Percentiles rank a stretch among this genome's conserved stretches.
Conservation (phyloP, 2,113 vertebrate genomes). For the Cariama cristata region DNA sequence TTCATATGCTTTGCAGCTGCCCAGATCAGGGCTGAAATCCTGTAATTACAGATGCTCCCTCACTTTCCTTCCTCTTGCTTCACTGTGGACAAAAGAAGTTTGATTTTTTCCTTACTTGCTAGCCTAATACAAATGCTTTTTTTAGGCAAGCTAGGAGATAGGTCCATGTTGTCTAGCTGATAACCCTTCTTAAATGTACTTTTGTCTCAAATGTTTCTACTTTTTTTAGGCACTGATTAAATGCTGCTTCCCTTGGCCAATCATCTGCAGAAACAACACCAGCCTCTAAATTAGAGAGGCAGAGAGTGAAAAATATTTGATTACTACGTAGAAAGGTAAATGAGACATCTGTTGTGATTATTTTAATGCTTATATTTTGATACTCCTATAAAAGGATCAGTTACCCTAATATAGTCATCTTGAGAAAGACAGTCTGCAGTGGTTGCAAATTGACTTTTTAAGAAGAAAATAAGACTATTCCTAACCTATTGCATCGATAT, state of each 20-base stretch:
- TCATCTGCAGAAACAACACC: neutral
- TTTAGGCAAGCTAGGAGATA: neutral
- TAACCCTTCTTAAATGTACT: neutral
- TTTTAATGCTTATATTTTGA: constrained; percentile 42
- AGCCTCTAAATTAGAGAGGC: neutral
- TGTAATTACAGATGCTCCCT: constrained; percentile 4
- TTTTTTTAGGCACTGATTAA: neutral
- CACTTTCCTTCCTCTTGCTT: neutral
- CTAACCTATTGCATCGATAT: constrained; percentile 81
- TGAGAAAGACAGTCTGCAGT: constrained; percentile 56
- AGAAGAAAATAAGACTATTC: constrained; percentile 78
- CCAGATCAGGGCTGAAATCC: neutral
- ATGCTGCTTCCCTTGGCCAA: neutral
- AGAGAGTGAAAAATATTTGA: constrained; percentile 40
- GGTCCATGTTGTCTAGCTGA: neutral
- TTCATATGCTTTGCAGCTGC: constrained; percentile 20
- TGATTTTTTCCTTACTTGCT: neutral
- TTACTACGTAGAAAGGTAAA: neutral
- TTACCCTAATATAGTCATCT: constrained; percentile 51
- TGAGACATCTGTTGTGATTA: neutral
- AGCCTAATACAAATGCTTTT: neutral
- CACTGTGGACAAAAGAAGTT: neutral
- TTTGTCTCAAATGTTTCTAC: neutral
- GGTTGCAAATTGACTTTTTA: constrained; percentile 80
- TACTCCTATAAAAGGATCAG: constrained; percentile 13